phyloP scores from a whole-genome alignment of 2,797 vertebrate species.

The Diceros bicornis region DNA sequence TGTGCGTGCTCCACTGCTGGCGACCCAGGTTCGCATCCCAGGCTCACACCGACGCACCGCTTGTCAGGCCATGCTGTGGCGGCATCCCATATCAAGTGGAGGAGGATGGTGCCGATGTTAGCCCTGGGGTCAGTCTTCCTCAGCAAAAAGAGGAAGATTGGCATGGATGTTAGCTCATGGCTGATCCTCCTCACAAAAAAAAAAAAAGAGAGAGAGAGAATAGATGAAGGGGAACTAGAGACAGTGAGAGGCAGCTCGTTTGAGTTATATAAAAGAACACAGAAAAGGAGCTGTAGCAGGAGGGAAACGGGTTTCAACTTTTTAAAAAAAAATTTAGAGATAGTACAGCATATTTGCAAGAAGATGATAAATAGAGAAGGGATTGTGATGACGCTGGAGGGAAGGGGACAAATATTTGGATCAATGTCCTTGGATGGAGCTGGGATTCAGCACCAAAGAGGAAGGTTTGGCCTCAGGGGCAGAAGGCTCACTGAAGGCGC shows the following conservation, averaged over 20 bases:
- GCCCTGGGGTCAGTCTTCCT: too few relatives aligned
- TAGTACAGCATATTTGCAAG: background rate
- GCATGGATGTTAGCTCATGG: too few relatives aligned
- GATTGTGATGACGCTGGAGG: accelerated
- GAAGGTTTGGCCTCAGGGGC: background rate
- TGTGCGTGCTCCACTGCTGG: too few relatives aligned
- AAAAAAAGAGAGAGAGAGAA: background rate
- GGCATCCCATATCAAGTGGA: too few relatives aligned
- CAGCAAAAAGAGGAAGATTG: too few relatives aligned
- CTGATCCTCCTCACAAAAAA: too few relatives aligned
- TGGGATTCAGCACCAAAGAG: background rate
- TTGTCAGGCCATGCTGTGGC: too few relatives aligned
- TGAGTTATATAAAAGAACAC: background rate
- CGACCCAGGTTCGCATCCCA: too few relatives aligned
- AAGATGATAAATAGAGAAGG: background rate
- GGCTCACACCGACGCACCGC: too few relatives aligned
- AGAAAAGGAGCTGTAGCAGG: background rate
- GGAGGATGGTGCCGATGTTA: too few relatives aligned
- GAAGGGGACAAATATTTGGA: background rate
- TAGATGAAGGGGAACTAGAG: background rate
- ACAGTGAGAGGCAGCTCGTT: background rate
- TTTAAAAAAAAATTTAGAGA: slow-evolving; percentile 6
- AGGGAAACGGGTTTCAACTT: background rate
- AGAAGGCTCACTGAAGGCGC: background rate
- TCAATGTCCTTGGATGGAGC: background rate